Percentiles rank a stretch among this genome's conserved stretches.
These are phyloP conservation scores for Hypomecis atomaria DNA, from an alignment of 2,888 invertebrate species.

Conservation along the genomic window DNA sequence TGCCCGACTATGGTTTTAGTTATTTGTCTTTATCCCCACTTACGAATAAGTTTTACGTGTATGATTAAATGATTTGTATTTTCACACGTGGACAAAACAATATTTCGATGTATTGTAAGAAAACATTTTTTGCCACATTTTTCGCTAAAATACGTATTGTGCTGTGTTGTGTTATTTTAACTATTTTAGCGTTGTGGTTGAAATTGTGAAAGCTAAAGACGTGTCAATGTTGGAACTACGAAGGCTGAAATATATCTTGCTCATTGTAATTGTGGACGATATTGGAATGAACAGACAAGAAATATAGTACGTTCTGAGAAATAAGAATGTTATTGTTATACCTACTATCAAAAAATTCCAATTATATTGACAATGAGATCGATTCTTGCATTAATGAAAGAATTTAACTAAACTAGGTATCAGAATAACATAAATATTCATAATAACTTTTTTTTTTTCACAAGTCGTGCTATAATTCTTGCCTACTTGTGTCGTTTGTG, in stretches of 20 bases:
- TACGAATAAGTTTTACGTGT: too few species aligned
- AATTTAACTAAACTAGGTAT: too few species aligned
- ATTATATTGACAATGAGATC: too few species aligned
- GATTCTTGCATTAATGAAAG: too few species aligned
- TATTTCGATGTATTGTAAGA: too few species aligned
- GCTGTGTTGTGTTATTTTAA: constrained; percentile 1
- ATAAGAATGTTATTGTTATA: too few species aligned
- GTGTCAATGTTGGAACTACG: constrained; percentile 32
- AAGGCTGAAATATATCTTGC: constrained; percentile 34
- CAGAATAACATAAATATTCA: too few species aligned
- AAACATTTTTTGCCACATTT: background rate
- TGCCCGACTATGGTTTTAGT: too few species aligned
- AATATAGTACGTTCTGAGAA: constrained; percentile 18
- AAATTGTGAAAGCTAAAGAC: constrained; percentile 20
- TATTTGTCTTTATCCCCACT: too few species aligned
- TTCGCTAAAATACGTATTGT: constrained; percentile 6
- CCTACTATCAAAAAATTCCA: too few species aligned
- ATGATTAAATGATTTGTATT: too few species aligned
- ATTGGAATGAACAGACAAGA: constrained; percentile 12
- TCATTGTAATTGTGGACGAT: constrained; percentile 14
- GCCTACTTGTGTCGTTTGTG: background rate
- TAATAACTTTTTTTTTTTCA: background rate
- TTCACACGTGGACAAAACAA: too few species aligned
- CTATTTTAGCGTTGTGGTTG: constrained; percentile 1
- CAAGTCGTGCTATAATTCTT: constrained; percentile 17